Percentiles rank a stretch among this genome's conserved stretches.
Conservation (phyloP, 2,797 vertebrate species). For the Acrossocheilus fasciatus region DNA sequence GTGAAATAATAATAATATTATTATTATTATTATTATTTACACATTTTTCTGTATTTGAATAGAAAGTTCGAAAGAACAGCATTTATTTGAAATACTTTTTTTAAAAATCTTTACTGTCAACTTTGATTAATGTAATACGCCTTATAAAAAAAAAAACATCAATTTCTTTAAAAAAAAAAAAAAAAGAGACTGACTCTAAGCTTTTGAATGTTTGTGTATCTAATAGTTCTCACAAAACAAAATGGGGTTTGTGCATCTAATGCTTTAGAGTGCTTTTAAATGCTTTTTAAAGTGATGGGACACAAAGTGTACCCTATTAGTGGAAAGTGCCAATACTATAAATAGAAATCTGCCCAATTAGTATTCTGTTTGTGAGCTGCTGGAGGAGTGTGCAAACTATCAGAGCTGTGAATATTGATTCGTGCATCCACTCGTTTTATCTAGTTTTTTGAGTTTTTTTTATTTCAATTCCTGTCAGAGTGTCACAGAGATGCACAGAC, state of each 20-base stretch:
- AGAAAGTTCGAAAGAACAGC: not conserved
- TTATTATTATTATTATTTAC: not conserved
- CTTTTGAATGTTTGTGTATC: not conserved
- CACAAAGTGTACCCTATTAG: conserved; percentile 6
- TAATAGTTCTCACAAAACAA: not conserved
- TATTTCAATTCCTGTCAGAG: not conserved
- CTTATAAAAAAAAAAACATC: not conserved
- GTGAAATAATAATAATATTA: too few relatives aligned
- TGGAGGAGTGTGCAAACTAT: conserved; percentile 3
- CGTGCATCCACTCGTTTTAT: conserved; percentile 2
- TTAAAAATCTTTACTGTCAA: not conserved
- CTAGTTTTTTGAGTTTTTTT: not conserved
- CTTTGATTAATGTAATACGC: not conserved
- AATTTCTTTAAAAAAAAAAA: not conserved
- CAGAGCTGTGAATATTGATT: conserved; percentile 27
- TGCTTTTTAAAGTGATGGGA: not conserved
- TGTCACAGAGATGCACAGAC: not conserved
- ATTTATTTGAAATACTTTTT: not conserved
- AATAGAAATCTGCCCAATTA: conserved; percentile 23
- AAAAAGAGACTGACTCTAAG: not conserved
- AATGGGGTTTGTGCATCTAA: not conserved
- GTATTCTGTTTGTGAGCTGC: conserved; percentile 7
- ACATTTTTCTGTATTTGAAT: not conserved
- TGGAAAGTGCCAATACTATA: conserved; percentile 21
- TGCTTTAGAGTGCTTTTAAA: conserved; percentile 2